These are phyloP conservation scores for Orussus abietinus DNA, from an alignment of 1,140 invertebrate species.

Conservation along the genomic window DNA sequence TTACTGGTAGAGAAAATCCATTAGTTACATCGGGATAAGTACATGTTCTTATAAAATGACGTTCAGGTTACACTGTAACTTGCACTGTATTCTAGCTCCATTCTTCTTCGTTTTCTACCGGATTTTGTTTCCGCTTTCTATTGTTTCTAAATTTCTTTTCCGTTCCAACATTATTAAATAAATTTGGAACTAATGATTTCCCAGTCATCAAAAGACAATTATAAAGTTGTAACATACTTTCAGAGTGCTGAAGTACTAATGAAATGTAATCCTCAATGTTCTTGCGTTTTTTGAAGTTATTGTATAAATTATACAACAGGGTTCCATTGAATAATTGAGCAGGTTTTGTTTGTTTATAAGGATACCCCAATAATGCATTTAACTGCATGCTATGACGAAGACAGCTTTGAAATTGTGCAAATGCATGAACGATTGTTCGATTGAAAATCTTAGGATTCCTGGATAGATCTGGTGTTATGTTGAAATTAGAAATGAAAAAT, in stretches of 20 bases:
- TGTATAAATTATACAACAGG: slow-evolving; percentile 68
- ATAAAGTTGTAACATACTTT: slow-evolving; percentile 51
- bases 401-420: slow-evolving; percentile 70
- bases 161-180: too few relatives aligned
- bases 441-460: slow-evolving; percentile 61
- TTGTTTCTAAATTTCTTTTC: too few relatives aligned
- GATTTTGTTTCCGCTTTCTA: too few relatives aligned
- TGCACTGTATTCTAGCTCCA: too few relatives aligned
- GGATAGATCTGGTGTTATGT: slow-evolving; percentile 58
- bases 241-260: slow-evolving; percentile 51
- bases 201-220: too few relatives aligned
- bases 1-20: too few relatives aligned
- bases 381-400: slow-evolving; percentile 60
- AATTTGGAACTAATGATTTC: too few relatives aligned
- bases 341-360: slow-evolving; percentile 54
- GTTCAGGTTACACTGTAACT: too few relatives aligned
- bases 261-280: slow-evolving; percentile 56
- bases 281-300: slow-evolving; percentile 54
- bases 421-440: slow-evolving; percentile 60
- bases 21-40: too few relatives aligned
- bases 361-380: slow-evolving; percentile 61
- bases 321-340: slow-evolving; percentile 66
- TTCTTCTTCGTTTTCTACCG: too few relatives aligned
- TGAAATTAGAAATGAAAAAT: slow-evolving; percentile 62
- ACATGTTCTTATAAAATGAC: too few relatives aligned